Percentiles rank a stretch among this genome's conserved stretches.
phyloP scores from a whole-genome alignment of 2,797 vertebrate species.

The Sciurus carolinensis region DNA sequence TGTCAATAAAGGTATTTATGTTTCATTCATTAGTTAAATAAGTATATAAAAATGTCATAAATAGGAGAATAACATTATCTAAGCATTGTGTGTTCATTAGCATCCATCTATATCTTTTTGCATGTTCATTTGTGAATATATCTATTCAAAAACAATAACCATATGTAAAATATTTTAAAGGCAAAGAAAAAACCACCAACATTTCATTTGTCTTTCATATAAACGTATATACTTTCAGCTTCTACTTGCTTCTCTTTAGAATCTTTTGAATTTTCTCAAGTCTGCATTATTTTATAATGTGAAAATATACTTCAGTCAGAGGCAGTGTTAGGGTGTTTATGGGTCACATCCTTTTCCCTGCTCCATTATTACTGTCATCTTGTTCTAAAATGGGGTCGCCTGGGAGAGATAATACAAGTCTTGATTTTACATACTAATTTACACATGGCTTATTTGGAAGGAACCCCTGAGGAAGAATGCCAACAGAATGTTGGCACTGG shows the following conservation, averaged over 20 bases:
- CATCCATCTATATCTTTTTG: not conserved
- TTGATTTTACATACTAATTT: slow-evolving; percentile 53
- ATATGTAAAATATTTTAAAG: not conserved
- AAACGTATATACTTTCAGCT: not conserved
- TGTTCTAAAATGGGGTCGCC: not conserved
- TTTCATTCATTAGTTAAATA: not conserved
- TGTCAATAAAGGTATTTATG: not conserved
- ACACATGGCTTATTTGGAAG: not conserved
- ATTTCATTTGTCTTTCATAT: not conserved
- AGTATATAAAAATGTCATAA: not conserved
- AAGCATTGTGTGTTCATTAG: not conserved
- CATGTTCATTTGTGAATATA: not conserved
- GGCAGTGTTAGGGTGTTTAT: not conserved
- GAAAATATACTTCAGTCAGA: slow-evolving; percentile 2
- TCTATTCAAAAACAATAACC: not conserved
- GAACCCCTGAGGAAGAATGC: not conserved
- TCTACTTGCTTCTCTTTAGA: not conserved
- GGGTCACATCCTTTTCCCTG: not conserved
- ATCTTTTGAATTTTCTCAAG: not conserved
- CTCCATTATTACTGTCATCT: slow-evolving; percentile 15
- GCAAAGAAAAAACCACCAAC: not conserved
- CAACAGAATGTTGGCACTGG: not conserved
- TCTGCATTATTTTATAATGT: not conserved
- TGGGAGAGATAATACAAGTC: slow-evolving; percentile 4
- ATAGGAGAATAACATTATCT: not conserved